Evolutionary conservation across 2,888 invertebrate genomes (phyloP).

Genomic region (Sipha maydis): DNA sequence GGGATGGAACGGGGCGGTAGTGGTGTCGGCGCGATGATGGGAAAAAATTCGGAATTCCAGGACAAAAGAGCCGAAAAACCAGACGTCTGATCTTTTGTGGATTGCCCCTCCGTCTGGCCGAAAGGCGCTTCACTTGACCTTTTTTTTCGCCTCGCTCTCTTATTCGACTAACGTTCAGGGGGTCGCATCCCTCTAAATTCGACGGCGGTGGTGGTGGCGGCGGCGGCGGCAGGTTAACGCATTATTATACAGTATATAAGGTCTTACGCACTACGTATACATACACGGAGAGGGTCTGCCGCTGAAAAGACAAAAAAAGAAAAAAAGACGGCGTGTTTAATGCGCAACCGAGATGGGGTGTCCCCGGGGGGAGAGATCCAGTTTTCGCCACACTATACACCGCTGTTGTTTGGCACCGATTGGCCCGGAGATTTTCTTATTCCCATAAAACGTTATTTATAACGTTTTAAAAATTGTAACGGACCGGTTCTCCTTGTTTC

Average conservation of each 20-base stretch:
- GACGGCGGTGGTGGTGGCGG: constrained; percentile 15
- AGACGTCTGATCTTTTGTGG: constrained; percentile 62
- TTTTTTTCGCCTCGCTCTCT: constrained; percentile 40
- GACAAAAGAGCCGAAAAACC: constrained; percentile 57
- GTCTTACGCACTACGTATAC: neutral
- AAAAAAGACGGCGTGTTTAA: constrained; percentile 49
- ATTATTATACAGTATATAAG: constrained; percentile 47
- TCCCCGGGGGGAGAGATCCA: constrained; percentile 49
- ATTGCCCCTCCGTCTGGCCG: constrained; percentile 56
- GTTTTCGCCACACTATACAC: constrained; percentile 43
- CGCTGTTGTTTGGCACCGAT: constrained; percentile 54
- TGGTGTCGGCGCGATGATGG: constrained; percentile 34
- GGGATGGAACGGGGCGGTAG: constrained; percentile 21
- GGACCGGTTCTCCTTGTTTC: constrained; percentile 59
- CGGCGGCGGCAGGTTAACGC: constrained; percentile 57
- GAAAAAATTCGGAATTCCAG: constrained; percentile 52
- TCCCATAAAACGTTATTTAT: constrained; percentile 62
- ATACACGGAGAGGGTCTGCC: constrained; percentile 36
- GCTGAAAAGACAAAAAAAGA: constrained; percentile 47
- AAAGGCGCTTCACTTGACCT: constrained; percentile 62
- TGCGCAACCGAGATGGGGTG: constrained; percentile 55
- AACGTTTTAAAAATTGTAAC: constrained; percentile 61
- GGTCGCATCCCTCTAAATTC: constrained; percentile 42
- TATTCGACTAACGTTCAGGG: constrained; percentile 43
- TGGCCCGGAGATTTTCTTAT: constrained; percentile 58